These are phyloP conservation scores for Sebastes melanostomus DNA, from an alignment of 2,797 vertebrate species.

Conservation along the genomic window DNA sequence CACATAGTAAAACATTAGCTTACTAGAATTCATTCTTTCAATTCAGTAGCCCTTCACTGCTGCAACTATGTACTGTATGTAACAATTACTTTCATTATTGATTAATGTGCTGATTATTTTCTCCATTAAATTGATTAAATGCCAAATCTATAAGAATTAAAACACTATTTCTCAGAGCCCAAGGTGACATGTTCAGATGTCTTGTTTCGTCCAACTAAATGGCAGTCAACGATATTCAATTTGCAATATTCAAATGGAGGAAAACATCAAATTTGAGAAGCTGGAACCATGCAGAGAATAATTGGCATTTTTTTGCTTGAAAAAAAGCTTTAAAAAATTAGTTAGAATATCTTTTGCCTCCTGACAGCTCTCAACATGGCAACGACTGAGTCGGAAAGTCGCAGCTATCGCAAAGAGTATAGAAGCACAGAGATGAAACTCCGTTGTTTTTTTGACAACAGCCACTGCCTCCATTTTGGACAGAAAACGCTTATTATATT, in stretches of 20 bases:
- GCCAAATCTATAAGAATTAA: not conserved
- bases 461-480: too few relatives aligned
- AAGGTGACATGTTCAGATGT: not conserved
- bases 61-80: not conserved
- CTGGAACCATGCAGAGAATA: not conserved
- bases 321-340: not conserved
- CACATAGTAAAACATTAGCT: slow-evolving; percentile 27
- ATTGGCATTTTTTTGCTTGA: not conserved
- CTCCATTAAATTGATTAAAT: not conserved
- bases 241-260: not conserved
- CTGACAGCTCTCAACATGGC: not conserved
- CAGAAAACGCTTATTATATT: too few relatives aligned
- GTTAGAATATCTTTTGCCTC: not conserved
- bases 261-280: not conserved
- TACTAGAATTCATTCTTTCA: slow-evolving; percentile 28
- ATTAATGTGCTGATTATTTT: not conserved
- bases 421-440: too few relatives aligned
- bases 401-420: not conserved
- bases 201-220: not conserved
- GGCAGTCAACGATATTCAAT: not conserved
- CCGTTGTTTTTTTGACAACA: too few relatives aligned
- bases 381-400: not conserved
- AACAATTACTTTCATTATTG: not conserved
- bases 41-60: not conserved
- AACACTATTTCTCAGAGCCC: not conserved